Percentiles rank a stretch among this genome's conserved stretches.
Conservation (phyloP, 1,140 invertebrate species). For the fruit fly (Drosophila melanogaster) region Release_6_plus_ISO1_MT NT_033779.5:15328001-15328500, state of each 20-base stretch:
- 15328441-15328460: slow-evolving; percentile 27
- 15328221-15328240: neutral
- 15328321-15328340: slow-evolving; percentile 39
- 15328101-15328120: slow-evolving; percentile 22
- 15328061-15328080: slow-evolving; percentile 83
- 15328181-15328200: neutral
- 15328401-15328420: slow-evolving; percentile 57
- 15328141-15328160: neutral
- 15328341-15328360: slow-evolving; percentile 67
- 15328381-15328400: slow-evolving; percentile 57
- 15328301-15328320: slow-evolving; percentile 18
- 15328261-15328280: neutral
- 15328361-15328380: slow-evolving; percentile 44
- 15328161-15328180: too few relatives aligned
- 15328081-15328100: slow-evolving; percentile 69
- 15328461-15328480: slow-evolving; percentile 58
- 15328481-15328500: slow-evolving; percentile 63
- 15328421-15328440: slow-evolving; percentile 1
- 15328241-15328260: neutral
- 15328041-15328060: slow-evolving; percentile 81
- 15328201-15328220: neutral
- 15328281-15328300: slow-evolving; percentile 7
- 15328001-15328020: slow-evolving; percentile 30
- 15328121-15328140: slow-evolving; percentile 13
- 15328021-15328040: slow-evolving; percentile 47